Base-by-base conservation (phyloP, 2,888 invertebrate genomes). In the Biston stratarius region DNA sequence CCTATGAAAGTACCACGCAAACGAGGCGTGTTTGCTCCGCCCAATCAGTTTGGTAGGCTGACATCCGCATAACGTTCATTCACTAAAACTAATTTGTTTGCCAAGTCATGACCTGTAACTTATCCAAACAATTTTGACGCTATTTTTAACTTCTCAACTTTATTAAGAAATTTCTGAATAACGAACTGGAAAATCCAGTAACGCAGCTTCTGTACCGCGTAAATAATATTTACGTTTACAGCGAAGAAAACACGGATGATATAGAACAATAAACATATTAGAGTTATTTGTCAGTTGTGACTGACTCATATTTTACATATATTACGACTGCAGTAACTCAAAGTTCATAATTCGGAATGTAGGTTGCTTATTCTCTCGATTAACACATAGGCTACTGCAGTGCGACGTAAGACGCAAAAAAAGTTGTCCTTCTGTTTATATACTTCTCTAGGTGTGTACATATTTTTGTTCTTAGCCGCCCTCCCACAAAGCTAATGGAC, bases 401-500 rank as follows among this genome's bases (percentile, higher is more conserved):
- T 24, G 24, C 24, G 24, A 24, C 1, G 3, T 1, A 24, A 24
- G 24, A 24, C 24, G 24, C 1, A 24, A 24, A 24, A 3, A 24
- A 24, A 24, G 24, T 24, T 47, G 53, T 47, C 38, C 15, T 24
- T 42, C 63, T 56, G 63, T 45, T 33, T 56, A 7, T 56, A 47
- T 14, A 33, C 14, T 49, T 49, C 49, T 36, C 49, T 51, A 51
- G 8, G 33, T 33, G 2, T 0, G 64, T 45, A 34, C 14, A 38
- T 47, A 53, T 59, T 38, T 55, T 42, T 48, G 36, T 60, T 14
- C 47, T 34, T 14, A 51, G 51, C 44, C 52, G 61, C 63, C 64
- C 69, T 66, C 66, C 70, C 58, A 70, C 70, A 62, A 38, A 44
- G 69, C 64, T 70, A 73, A 73, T 73, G 67, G 61, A 64, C 66